These are phyloP conservation scores for Gila orcuttii DNA, from an alignment of 2,113 vertebrate species.

Conservation along the genomic window DNA sequence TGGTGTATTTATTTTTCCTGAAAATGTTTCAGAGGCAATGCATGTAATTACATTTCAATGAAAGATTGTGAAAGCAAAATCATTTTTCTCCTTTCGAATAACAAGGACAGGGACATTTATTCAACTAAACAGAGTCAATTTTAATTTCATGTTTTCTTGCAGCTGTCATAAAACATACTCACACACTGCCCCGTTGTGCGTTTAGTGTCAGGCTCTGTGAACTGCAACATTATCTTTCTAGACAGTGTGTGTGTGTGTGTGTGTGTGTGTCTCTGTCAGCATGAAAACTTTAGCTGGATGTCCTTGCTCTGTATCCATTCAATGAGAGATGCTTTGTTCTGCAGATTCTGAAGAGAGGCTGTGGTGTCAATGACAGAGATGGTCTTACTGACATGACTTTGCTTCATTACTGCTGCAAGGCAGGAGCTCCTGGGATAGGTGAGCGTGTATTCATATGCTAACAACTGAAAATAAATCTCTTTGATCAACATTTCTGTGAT, in stretches of 20 bases:
- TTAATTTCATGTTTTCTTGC: conserved; percentile 12
- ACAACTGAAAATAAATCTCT: no score
- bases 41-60: not conserved
- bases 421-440: conserved; percentile 96
- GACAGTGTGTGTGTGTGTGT: not conserved
- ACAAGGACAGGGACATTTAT: not conserved
- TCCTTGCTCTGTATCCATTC: conserved; percentile 14
- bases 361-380: conserved; percentile 94
- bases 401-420: conserved; percentile 96
- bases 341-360: conserved; percentile 94
- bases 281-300: not conserved
- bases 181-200: not conserved
- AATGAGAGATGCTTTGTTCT: conserved; percentile 43
- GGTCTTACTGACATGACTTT: conserved; percentile 97
- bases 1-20: not conserved
- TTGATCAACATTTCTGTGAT: not conserved
- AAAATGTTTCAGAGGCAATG: not conserved
- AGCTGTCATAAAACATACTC: not conserved
- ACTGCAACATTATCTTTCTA: not conserved
- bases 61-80: not conserved
- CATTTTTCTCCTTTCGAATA: not conserved
- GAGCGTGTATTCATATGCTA: conserved; percentile 59
- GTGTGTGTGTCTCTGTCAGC: not conserved
- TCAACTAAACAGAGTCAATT: not conserved
- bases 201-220: not conserved